Evolutionary conservation across 2,888 invertebrate genomes (phyloP), one percentile per base, ranked within the genome.

Genomic region (Eucera pruinosa): DNA sequence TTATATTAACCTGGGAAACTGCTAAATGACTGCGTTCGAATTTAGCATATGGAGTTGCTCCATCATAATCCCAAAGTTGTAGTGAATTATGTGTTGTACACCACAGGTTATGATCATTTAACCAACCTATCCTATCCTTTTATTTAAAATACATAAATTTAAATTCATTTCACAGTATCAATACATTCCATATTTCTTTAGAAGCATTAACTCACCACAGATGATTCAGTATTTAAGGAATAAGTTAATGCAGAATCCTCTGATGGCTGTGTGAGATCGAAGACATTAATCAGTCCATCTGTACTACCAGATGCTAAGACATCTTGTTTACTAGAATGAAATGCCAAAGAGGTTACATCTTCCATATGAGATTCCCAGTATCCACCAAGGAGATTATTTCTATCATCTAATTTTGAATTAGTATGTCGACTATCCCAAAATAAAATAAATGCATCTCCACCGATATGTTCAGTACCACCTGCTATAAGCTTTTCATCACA

Each of bases 261-360:
- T 0, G 92, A 93, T 0, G 93, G 87, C 89, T 97, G 94, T 58
- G 94, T 94, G 25, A 98, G 93, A 91, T 98, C 96, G 92, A 95
- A 98, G 2, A 97, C 89, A 92, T 98, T 98, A 1, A 98, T 94
- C 18, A 98, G 93, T 0, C 98, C 97, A 91, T 98, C 98, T 0
- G 95, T 94, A 1, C 97, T 96, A 0, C 97, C 97, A 0, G 97
- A 95, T 15, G 95, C 95, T 65, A 98, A 88, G 7, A 94, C 91
- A 90, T 96, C 95, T 2, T 94, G 92, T 88, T 96, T 94, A 7
- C 89, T 91, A 64, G 95, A 94, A 93, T 97, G 96, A 91, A 97
- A 98, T 25, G 89, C 82, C 47, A 91, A 76, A 39, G 86, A 84
- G 7, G 97, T 96, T 18, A 97, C 94, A 90, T 97, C 97, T 91